phyloP scores from a whole-genome alignment of 2,888 invertebrate genomes.

The Epinotia demarniana region DNA sequence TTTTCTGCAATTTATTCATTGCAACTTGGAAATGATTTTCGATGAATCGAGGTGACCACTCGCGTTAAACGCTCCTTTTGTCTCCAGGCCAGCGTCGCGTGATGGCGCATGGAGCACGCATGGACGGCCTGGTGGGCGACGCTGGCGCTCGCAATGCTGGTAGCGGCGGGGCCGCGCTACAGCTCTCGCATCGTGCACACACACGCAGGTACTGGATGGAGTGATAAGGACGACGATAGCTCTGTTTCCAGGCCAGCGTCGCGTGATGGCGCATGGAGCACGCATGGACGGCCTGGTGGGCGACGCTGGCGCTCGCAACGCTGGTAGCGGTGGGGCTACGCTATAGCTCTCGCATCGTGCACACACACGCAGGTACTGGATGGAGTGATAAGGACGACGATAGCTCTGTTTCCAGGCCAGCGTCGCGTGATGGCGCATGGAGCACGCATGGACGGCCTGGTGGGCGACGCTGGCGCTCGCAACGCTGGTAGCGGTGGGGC shows the following conservation, averaged over 20 bases:
- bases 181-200: slow-evolving; percentile 93
- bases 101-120: slow-evolving; percentile 83
- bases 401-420: slow-evolving; percentile 60
- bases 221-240: slow-evolving; percentile 60
- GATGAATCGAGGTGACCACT: no score
- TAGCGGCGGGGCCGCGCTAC: slow-evolving; percentile 86
- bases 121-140: slow-evolving; percentile 77
- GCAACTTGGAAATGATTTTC: no score
- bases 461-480: slow-evolving; percentile 74
- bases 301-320: slow-evolving; percentile 72
- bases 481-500: slow-evolving; percentile 80
- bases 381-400: slow-evolving; percentile 56
- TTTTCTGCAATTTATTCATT: no score
- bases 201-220: slow-evolving; percentile 83
- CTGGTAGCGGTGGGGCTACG: slow-evolving; percentile 84
- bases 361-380: slow-evolving; percentile 87
- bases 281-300: slow-evolving; percentile 77
- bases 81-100: slow-evolving; percentile 71
- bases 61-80: not conserved
- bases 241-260: slow-evolving; percentile 61
- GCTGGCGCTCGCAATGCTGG: slow-evolving; percentile 70
- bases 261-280: slow-evolving; percentile 84
- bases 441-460: slow-evolving; percentile 76
- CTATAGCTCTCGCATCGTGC: slow-evolving; percentile 88
- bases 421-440: slow-evolving; percentile 67